phyloP scores from a whole-genome alignment of 2,113 vertebrate genomes.

The Nipponia nippon region DNA sequence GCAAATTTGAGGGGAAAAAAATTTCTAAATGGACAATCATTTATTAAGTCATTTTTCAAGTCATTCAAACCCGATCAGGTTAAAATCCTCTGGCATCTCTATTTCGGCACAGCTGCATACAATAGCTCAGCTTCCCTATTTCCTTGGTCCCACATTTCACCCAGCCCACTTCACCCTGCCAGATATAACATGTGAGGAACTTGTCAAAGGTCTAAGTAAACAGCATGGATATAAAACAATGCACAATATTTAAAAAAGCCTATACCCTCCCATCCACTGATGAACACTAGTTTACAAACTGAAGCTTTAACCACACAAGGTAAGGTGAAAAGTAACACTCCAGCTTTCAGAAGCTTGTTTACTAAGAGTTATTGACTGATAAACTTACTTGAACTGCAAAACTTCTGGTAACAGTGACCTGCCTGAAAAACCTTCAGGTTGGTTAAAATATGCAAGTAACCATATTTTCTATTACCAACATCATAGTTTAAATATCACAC shows the following conservation, averaged over 20 bases:
- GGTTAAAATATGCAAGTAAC: neutral
- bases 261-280: neutral
- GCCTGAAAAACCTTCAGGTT: neutral
- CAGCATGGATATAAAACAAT: neutral
- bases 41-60: neutral
- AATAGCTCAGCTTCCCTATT: neutral
- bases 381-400: neutral
- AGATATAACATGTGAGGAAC: rapidly evolving
- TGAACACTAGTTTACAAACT: neutral
- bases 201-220: neutral
- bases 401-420: neutral
- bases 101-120: neutral
- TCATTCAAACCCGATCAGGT: neutral
- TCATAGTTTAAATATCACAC: neutral
- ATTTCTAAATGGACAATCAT: rapidly evolving
- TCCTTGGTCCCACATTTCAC: no score
- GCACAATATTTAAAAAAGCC: neutral
- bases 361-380: rapidly evolving
- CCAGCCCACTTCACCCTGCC: neutral
- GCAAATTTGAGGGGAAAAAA: neutral
- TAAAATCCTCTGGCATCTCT: neutral
- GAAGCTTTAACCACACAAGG: neutral
- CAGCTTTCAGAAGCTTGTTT: neutral
- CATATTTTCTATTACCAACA: no score
- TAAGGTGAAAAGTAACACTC: neutral